These are phyloP conservation scores for Cinclus mexicanus DNA, from an alignment of 2,113 vertebrate species.

Conservation along the genomic window DNA sequence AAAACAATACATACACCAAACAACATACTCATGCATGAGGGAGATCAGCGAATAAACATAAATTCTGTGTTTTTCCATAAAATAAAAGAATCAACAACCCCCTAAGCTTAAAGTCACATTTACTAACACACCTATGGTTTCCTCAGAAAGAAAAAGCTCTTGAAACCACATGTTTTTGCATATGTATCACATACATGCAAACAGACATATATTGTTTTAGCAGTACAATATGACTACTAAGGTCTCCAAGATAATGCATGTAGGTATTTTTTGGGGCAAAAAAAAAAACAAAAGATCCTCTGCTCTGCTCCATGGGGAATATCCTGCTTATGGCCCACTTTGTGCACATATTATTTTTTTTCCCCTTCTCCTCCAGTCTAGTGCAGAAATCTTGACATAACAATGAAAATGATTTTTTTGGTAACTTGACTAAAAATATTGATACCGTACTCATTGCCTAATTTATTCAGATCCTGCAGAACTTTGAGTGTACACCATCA, in stretches of 20 bases:
- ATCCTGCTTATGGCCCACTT: neutral
- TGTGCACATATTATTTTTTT: neutral
- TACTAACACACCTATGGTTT: neutral
- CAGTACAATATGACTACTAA: neutral
- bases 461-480: neutral
- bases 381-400: neutral
- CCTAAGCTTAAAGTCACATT: neutral
- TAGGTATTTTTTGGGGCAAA: rapidly evolving
- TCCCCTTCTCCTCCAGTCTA: neutral
- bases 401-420: neutral
- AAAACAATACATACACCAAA: neutral
- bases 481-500: neutral
- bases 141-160: neutral
- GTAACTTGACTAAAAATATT: neutral
- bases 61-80: neutral
- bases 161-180: rapidly evolving
- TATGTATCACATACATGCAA: neutral
- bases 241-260: neutral
- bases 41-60: neutral
- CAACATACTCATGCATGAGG: neutral
- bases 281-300: rapidly evolving
- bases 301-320: neutral
- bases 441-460: neutral
- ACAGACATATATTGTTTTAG: neutral
- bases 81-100: neutral